phyloP scores from a whole-genome alignment of 2,888 invertebrate genomes.

The Troides aeacus region DNA sequence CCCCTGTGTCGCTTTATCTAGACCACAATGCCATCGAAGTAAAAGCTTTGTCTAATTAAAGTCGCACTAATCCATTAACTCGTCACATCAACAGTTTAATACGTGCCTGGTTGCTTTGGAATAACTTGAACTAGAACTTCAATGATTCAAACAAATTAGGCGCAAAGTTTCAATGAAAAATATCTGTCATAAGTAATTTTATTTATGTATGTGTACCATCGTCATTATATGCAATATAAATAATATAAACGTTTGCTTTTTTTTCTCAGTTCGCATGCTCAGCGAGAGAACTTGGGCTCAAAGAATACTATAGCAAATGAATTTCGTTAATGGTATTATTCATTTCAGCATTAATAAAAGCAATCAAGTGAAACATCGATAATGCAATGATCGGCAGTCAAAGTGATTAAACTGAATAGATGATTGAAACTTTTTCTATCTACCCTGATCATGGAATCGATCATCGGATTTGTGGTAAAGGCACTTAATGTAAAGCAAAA shows the following conservation, averaged over 20 bases:
- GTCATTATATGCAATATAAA: no score
- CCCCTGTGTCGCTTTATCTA: not conserved
- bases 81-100: not conserved
- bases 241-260: no score
- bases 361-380: not conserved
- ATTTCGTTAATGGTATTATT: not conserved
- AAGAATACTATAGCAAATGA: not conserved
- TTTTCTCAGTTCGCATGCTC: not conserved
- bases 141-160: not conserved
- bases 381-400: not conserved
- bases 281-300: not conserved
- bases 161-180: no score
- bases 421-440: not conserved
- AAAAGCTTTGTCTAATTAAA: constrained; percentile 1
- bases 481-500: not conserved
- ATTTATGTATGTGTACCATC: no score
- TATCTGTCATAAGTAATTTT: no score
- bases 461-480: no score
- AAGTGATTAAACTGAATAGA: not conserved
- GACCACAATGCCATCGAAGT: not conserved
- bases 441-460: no score
- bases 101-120: not conserved
- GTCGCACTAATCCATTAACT: constrained; percentile 3
- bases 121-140: not conserved
- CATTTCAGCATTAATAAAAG: not conserved